Evolutionary conservation across 1,140 invertebrate genomes (phyloP), one percentile per base, ranked within the genome.

Genomic region (Wiebesia pumilae): DNA sequence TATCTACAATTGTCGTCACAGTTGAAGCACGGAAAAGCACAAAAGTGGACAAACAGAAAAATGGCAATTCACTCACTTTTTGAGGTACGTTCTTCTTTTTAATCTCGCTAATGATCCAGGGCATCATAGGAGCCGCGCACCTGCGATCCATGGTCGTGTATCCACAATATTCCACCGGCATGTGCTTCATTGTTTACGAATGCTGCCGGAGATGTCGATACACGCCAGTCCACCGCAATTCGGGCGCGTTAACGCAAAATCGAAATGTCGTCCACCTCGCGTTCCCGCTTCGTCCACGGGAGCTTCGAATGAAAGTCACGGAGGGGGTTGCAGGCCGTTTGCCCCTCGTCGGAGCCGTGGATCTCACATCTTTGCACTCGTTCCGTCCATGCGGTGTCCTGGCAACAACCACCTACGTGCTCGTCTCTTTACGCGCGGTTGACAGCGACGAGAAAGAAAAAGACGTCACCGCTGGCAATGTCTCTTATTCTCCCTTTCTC

Each of bases 91-190:
- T 95, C 67, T 95, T 94, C 88, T 94, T 94, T 71, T 94, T 92
- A 54, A 96, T 96, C 89, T 96, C 95, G 33, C 95, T 95, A 54
- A 96, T 95, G 62, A 95, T 94, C 96, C 96, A 97, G 7, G 96
- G 96, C 86, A 97, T 90, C 96, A 97, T 97, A n/a, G 96, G 95
- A 71, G 94, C 95, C 62, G 96, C 96, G 88, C 97, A 96, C 69
- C 96, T 93, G 40, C 95, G 94, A 92, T 97, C 96, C 94, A 97
- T 96, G 14, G 96, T 96, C 19, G 96, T 96, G 91, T 94, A 96
- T 38, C 97, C 96, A 47, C 96, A 94, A 91, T 97, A 97, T 81
- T 95, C 95, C 47, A 96, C 95, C 7, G 96, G 95, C 51, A 96
- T 95, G 71, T 96, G 92, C 90, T 95, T 96, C 88, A 96, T n/a